Evolutionary conservation across 2,113 vertebrate species (phyloP), one percentile per base, ranked within the genome.

Genomic region (Trematocara marginatum): DNA sequence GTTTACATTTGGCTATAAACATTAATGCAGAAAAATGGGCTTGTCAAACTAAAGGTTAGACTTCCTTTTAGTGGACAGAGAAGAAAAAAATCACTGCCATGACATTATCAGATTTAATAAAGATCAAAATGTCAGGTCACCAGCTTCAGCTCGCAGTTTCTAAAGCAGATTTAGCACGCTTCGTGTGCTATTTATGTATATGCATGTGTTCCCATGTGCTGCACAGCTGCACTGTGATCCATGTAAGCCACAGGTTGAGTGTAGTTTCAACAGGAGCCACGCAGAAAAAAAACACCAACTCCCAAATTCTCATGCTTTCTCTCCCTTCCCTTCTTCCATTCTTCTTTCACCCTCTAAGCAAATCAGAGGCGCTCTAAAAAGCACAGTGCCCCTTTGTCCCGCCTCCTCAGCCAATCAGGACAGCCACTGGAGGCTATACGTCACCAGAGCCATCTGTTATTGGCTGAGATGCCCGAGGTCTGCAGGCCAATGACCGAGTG

Each of bases 401-500:
- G 90, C 95, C 96, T 79, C 69, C 84, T 2, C 54, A 13, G 64
- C 94, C 92, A 94, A 92, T 92, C 91, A 56, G 69, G 6, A 4
- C 66, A 20, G 54, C 79, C 57, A 81, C 86, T 31, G 81, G 82
- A 56, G 64, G 20, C 80, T 10, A 40, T 93, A 94, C 95, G 96
- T 97, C 96, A 97, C 92, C 92, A 20, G 18, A 86, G 84, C 61
- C 1, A 51, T n/a, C 52, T 38, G 42, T 31, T 88, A 96, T 97
- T 96, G 96, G 97, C 81, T 20, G 82, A 90, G 11, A 80, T 45
- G 82, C n/a, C 20, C 2, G 13, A 49, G 81, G 91, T 89, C 90
- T 92, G 85, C 86, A 85, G 92, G 93, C 97, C 96, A 97, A 97
- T 97, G 90, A 91, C 83, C 78, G 80, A 79, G 88, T 88, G 93